Percentiles rank a stretch among this genome's conserved stretches.
Evolutionary conservation across 2,888 invertebrate species (phyloP).

Genomic region (Lacanobia oleracea): DNA sequence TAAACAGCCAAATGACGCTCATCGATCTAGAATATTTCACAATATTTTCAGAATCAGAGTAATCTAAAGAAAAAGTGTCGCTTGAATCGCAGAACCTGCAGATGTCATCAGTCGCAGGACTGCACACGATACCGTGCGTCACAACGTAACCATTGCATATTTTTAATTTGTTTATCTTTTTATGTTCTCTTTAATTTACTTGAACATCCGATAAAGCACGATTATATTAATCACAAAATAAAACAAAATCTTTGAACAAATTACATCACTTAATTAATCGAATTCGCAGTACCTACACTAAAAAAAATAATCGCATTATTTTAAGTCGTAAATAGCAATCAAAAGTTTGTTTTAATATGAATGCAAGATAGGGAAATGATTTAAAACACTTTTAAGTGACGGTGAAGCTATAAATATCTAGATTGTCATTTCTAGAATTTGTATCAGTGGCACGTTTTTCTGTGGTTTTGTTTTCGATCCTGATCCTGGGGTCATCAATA

Average conservation of each 20-base stretch:
- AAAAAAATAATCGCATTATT: constrained; percentile 44
- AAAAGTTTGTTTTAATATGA: constrained; percentile 31
- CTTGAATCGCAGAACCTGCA: background rate
- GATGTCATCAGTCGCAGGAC: constrained; percentile 32
- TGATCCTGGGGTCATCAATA: constrained; percentile 24
- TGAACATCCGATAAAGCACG: constrained; percentile 44
- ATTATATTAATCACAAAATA: constrained; percentile 44
- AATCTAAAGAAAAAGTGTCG: constrained; percentile 11
- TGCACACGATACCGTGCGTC: constrained; percentile 50
- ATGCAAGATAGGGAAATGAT: constrained; percentile 36
- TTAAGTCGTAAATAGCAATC: constrained; percentile 34
- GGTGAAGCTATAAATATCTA: background rate
- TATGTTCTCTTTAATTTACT: constrained; percentile 55
- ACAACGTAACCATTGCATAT: constrained; percentile 54
- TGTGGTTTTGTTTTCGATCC: constrained; percentile 10
- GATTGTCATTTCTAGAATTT: constrained; percentile 3
- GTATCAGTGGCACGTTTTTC: constrained; percentile 6
- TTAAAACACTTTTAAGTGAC: constrained; percentile 33
- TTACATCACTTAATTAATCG: constrained; percentile 62
- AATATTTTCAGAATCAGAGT: constrained; percentile 14
- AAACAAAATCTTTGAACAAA: constrained; percentile 55
- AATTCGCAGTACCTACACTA: constrained; percentile 45
- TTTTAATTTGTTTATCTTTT: constrained; percentile 46
- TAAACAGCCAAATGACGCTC: background rate
- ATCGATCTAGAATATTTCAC: background rate